Evolutionary conservation across 2,888 invertebrate species (phyloP).

Genomic region (Dryocosmus kuriphilus): DNA sequence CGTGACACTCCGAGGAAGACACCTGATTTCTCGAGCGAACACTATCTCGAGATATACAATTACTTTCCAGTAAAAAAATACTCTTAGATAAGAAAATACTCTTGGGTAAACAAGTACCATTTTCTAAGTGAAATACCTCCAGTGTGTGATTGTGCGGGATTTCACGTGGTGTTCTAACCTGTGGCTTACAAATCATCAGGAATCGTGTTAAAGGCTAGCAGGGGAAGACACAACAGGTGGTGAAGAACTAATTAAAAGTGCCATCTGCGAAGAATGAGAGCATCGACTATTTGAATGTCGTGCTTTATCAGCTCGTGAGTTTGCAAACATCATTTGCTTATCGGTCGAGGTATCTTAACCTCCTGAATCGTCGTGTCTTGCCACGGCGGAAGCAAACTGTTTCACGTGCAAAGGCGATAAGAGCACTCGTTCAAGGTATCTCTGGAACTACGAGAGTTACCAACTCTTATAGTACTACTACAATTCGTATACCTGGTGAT

Average conservation of each 20-base stretch:
- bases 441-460: background rate
- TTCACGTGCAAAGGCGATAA: conserved; percentile 32
- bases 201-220: background rate
- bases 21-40: conserved; percentile 26
- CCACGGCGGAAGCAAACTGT: conserved; percentile 34
- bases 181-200: background rate
- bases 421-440: conserved; percentile 3
- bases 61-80: background rate
- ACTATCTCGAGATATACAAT: background rate
- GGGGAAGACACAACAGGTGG: background rate
- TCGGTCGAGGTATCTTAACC: conserved; percentile 38
- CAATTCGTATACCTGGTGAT: background rate
- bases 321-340: conserved; percentile 53
- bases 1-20: conserved; percentile 34
- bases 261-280: conserved; percentile 41
- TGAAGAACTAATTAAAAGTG: conserved; percentile 11
- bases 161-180: conserved; percentile 7
- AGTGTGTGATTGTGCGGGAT: conserved; percentile 29
- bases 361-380: conserved; percentile 11
- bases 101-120: background rate
- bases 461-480: too few relatives aligned
- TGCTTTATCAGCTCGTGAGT: conserved; percentile 65
- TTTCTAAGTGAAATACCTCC: background rate
- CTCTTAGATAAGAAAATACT: too few relatives aligned
- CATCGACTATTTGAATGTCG: conserved; percentile 63